These are phyloP conservation scores for Thalpophila matura DNA, from an alignment of 2,888 invertebrate genomes.

Conservation along the genomic window DNA sequence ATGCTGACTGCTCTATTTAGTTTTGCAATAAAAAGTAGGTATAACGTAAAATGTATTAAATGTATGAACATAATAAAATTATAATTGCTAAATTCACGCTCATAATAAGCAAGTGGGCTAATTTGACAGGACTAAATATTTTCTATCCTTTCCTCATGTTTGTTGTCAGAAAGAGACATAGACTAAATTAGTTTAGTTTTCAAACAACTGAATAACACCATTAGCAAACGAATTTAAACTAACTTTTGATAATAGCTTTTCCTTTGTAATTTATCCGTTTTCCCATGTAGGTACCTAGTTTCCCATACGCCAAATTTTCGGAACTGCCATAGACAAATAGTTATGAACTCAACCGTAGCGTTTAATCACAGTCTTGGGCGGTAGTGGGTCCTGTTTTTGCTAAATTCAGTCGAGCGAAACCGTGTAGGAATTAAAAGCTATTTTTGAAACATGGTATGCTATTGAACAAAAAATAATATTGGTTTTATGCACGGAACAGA, in stretches of 20 bases:
- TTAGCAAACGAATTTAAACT: not conserved
- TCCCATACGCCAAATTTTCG: conserved; percentile 23
- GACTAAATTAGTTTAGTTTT: too few species aligned
- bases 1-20: too few species aligned
- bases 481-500: too few species aligned
- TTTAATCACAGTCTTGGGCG: conserved; percentile 36
- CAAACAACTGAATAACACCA: too few species aligned
- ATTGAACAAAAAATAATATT: not conserved
- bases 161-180: too few species aligned
- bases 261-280: conserved; percentile 6
- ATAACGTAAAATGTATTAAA: too few species aligned
- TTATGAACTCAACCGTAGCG: conserved; percentile 31
- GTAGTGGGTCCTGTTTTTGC: conserved; percentile 29
- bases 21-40: too few species aligned
- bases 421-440: conserved; percentile 11
- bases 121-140: too few species aligned
- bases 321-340: conserved; percentile 19
- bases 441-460: conserved; percentile 28
- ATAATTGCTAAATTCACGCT: too few species aligned
- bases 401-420: conserved; percentile 34
- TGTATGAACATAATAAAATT: too few species aligned
- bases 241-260: conserved; percentile 3
- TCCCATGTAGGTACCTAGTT: not conserved
- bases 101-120: too few species aligned
- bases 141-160: too few species aligned